Base-by-base conservation (phyloP, 2,797 vertebrate genomes). In the Enteromius trimaculatus region DNA sequence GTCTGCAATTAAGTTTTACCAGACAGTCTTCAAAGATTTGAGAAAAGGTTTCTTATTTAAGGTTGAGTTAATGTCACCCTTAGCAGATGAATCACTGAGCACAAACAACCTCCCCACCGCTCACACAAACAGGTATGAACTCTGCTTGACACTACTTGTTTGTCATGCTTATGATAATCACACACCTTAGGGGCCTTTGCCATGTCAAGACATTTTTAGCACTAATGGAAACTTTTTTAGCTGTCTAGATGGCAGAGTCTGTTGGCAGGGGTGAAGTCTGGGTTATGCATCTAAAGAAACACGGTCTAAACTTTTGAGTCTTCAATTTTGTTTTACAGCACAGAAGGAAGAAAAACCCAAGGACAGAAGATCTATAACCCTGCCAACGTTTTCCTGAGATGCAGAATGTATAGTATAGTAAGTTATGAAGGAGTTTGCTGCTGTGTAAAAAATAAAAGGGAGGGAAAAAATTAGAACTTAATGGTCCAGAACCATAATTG, bases 131-230 rank as follows among this genome's bases (percentile, higher is more conserved):
- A 68, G 39, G n/a, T 74, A 53, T 58, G 49, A 75, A 68, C 83
- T 80, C 49, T 69, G 29, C 62, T 60, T 60, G 51, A 75, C 83
- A 69, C 71, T 85, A 69, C 78, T 68, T 76, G 71, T 76, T 80
- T 66, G 65, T 80, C 62, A 68, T 76, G 62, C 23, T 81, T 76
- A 70, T 70, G 70, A 75, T 77, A 85, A 77, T 77, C 64, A 64
- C 23, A 75, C 44, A 84, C 82, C 76, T 64, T 6, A 64, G 49
- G 44, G 55, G 44, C 47, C 77, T 53, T 23, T 60, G 26, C 26
- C 23, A 34, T 77, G 29, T 72, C n/a, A 49, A 70, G 55, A 42
- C 66, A 72, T 68, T 65, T 68, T 69, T 78, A 70, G 53, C 26
- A 60, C 13, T 26, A 60, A 77, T 65, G 19, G 76, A 72, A 72